These are phyloP conservation scores for Apocrypta bakeri DNA, from an alignment of 1,140 invertebrate species.

Conservation along the genomic window DNA sequence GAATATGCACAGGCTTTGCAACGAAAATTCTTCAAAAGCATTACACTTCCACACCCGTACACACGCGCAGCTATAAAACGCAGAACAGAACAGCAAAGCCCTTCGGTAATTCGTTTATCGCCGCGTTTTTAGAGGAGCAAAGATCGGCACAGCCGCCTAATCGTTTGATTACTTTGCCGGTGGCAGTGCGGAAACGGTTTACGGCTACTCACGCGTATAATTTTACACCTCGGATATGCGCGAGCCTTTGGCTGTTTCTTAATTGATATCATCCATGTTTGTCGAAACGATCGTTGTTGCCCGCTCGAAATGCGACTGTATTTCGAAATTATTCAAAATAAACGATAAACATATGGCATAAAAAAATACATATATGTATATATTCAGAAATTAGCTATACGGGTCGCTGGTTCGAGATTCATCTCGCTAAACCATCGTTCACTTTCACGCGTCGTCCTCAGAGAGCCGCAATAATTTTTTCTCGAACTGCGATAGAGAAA, in stretches of 20 bases:
- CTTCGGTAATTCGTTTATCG: conserved; percentile 57
- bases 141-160: conserved; percentile 26
- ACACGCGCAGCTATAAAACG: conserved; percentile 28
- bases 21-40: conserved; percentile 20
- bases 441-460: conserved; percentile 6
- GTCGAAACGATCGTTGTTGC: conserved; percentile 10
- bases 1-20: not conserved
- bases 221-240: conserved; percentile 14
- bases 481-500: not conserved
- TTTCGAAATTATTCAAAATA: not conserved
- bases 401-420: conserved; percentile 33
- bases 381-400: no score
- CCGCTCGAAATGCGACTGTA: no score
- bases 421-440: conserved; percentile 38
- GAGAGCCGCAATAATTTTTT: not conserved
- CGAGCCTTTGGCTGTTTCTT: conserved; percentile 42
- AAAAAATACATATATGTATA: conserved; percentile 3
- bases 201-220: not conserved
- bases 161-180: conserved; percentile 46
- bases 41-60: no score
- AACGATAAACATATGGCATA: conserved; percentile 5
- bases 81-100: conserved; percentile 25
- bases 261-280: no score
- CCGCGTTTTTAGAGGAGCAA: conserved; percentile 7
- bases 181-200: conserved; percentile 47